These are phyloP conservation scores for Octomys mimax DNA, from an alignment of 2,797 vertebrate genomes.

Conservation along the genomic window DNA sequence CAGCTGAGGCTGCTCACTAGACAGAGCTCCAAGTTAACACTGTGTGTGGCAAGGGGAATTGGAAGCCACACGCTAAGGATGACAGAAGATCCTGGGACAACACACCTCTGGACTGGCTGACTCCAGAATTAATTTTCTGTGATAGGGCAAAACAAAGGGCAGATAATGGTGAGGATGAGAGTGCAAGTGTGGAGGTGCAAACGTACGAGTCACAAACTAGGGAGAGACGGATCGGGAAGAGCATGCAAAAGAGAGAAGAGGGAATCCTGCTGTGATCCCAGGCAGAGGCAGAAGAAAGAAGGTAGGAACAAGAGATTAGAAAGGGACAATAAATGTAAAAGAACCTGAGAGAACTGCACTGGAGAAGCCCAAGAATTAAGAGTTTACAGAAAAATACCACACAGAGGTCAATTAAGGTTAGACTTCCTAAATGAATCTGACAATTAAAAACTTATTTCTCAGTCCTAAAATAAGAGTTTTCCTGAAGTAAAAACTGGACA, in stretches of 20 bases:
- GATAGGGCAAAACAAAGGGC: neutral
- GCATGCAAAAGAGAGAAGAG: rapidly evolving
- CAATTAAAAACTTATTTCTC: neutral
- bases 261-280: neutral
- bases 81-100: neutral
- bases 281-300: neutral
- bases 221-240: neutral
- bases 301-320: neutral
- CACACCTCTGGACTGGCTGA: neutral
- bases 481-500: neutral
- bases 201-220: neutral
- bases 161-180: neutral
- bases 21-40: neutral
- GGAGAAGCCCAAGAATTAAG: neutral
- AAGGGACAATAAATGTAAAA: neutral
- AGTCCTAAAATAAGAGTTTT: neutral
- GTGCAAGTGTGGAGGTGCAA: neutral
- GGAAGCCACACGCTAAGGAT: neutral
- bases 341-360: neutral
- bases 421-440: neutral
- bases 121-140: slow-evolving; percentile 8
- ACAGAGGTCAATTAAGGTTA: neutral
- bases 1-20: neutral
- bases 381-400: neutral
- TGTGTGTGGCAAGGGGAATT: neutral